phyloP scores from a whole-genome alignment of 2,888 invertebrate species.

The Prosapia bicincta region DNA sequence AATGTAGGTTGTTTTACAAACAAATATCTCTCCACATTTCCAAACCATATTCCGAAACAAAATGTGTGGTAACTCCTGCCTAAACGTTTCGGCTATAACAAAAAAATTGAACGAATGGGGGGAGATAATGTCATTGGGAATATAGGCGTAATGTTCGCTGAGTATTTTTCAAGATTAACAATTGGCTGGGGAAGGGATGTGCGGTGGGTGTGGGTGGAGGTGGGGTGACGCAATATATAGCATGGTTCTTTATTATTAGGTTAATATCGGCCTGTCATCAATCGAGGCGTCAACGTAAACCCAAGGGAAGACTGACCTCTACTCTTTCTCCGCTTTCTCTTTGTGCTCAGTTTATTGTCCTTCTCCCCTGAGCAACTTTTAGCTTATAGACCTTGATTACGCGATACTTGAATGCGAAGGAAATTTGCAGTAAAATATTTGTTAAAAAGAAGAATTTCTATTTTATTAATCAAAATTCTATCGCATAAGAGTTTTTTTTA shows the following conservation, averaged over 20 bases:
- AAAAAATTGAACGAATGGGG: neutral
- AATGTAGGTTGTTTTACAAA: no score
- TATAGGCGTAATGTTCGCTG: slow-evolving; percentile 12
- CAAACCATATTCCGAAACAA: no score
- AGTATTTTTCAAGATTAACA: slow-evolving; percentile 25
- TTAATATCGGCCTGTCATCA: slow-evolving; percentile 33
- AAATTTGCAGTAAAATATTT: no score
- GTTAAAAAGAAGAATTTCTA: no score
- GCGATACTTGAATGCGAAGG: no score
- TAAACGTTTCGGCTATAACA: neutral
- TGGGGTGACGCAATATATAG: neutral
- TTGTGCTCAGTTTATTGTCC: no score
- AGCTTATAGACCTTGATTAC: no score
- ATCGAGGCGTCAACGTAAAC: slow-evolving; percentile 23
- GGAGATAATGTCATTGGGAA: neutral
- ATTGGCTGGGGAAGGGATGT: neutral
- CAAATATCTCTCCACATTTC: no score
- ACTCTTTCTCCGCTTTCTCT: neutral
- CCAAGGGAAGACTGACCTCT: neutral
- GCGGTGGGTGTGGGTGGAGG: neutral
- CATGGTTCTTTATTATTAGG: slow-evolving; percentile 24
- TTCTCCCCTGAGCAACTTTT: no score
- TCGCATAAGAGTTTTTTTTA: no score
- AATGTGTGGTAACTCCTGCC: neutral
- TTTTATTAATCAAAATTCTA: no score